Conservation (phyloP, 2,113 vertebrate species). For the Camelus dromedarius region DNA sequence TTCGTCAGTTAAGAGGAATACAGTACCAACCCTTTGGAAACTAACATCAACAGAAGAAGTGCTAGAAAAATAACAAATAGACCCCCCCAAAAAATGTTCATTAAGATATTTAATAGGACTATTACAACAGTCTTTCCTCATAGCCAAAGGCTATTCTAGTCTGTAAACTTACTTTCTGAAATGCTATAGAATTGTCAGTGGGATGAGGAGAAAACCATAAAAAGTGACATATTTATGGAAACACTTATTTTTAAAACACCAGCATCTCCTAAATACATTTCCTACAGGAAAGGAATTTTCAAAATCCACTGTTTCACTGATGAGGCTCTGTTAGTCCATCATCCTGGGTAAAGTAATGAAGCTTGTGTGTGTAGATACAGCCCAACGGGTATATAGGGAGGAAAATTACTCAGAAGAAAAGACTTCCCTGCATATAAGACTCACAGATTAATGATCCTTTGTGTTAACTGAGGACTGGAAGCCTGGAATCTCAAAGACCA, state of each 20-base stretch:
- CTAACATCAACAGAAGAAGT: neutral
- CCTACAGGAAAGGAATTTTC: neutral
- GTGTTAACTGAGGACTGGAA: neutral
- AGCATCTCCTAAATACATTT: neutral
- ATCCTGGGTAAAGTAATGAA: neutral
- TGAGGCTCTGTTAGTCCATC: neutral
- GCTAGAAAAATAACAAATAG: constrained; percentile 14
- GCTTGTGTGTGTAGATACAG: neutral
- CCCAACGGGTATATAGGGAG: neutral
- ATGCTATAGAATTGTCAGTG: neutral
- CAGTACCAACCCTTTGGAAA: neutral
- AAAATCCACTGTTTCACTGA: neutral
- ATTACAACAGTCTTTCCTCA: constrained; percentile 36
- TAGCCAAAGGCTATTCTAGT: neutral
- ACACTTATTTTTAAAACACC: neutral
- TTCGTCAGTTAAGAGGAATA: neutral
- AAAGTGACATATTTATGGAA: neutral
- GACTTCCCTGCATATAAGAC: neutral
- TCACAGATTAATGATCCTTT: neutral
- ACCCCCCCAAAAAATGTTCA: neutral
- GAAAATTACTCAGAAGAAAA: neutral
- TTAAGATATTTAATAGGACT: constrained; percentile 10
- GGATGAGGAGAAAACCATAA: neutral
- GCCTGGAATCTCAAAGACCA: neutral
- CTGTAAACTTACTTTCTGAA: constrained; percentile 35